Conservation (phyloP, 1,140 invertebrate genomes). For the Planococcus citri region DNA sequence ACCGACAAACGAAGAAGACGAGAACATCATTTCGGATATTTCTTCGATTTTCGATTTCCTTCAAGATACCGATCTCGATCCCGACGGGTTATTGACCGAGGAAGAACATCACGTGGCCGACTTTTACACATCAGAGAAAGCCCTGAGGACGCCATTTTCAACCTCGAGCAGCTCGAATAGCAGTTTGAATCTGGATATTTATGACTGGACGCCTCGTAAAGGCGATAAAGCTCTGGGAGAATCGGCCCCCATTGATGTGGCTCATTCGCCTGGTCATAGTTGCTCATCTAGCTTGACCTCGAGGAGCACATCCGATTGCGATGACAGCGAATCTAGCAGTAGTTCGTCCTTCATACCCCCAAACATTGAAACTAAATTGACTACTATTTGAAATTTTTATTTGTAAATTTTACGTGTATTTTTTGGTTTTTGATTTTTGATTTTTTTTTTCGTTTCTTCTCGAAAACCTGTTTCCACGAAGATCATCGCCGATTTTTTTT, state of each 20-base stretch:
- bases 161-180: not conserved
- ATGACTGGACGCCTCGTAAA: not conserved
- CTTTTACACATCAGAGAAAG: not conserved
- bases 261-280: not conserved
- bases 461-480: no score
- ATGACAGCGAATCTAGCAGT: not conserved
- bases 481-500: no score
- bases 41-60: conserved; percentile 15
- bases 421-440: no score
- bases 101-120: not conserved
- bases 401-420: no score
- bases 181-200: not conserved
- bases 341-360: not conserved
- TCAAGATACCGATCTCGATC: not conserved
- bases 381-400: no score
- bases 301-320: not conserved
- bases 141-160: not conserved
- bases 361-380: no score
- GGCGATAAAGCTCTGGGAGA: not conserved
- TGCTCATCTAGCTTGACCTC: not conserved
- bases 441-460: no score
- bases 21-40: not conserved
- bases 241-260: not conserved
- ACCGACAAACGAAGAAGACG: not conserved
- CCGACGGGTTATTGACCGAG: not conserved